Percentiles rank a stretch among this genome's conserved stretches.
These are phyloP conservation scores for Calliopum simillimum DNA, from an alignment of 2,888 invertebrate genomes.

Conservation along the genomic window DNA sequence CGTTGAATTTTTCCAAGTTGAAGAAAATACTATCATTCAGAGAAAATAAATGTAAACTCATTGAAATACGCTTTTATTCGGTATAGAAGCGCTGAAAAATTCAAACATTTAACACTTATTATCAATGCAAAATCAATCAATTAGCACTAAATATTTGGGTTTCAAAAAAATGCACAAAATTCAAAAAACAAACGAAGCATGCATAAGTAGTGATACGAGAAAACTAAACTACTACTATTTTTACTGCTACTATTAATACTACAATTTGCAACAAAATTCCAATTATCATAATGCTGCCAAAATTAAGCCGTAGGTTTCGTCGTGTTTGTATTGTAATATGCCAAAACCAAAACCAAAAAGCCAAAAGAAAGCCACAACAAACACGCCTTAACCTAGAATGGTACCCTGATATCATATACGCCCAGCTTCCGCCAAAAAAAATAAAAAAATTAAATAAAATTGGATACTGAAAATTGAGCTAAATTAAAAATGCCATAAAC, in stretches of 20 bases:
- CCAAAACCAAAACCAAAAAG: too few relatives aligned
- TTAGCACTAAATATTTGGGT: too few relatives aligned
- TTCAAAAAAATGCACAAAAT: conserved; percentile 22
- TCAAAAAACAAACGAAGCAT: conserved; percentile 13
- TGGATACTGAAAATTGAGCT: too few relatives aligned
- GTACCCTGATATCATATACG: conserved; percentile 66
- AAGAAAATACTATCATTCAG: conserved; percentile 61
- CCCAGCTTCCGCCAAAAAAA: conserved; percentile 60
- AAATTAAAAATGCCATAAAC: not conserved
- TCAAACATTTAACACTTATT: not conserved
- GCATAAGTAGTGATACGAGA: conserved; percentile 11
- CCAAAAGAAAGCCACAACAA: conserved; percentile 38
- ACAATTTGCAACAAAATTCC: too few relatives aligned
- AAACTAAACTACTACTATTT: conserved; percentile 28
- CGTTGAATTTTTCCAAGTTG: conserved; percentile 64
- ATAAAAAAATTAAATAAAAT: conserved; percentile 38
- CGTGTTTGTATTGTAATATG: conserved; percentile 36
- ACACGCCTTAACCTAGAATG: conserved; percentile 61
- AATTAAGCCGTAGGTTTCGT: conserved; percentile 42
- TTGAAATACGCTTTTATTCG: conserved; percentile 56
- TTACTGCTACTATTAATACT: not conserved
- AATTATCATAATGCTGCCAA: not conserved
- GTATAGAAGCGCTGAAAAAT: not conserved
- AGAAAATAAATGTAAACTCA: conserved; percentile 67
- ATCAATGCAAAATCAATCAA: too few relatives aligned